phyloP scores from a whole-genome alignment of 2,797 vertebrate genomes.

The Morus bassanus region DNA sequence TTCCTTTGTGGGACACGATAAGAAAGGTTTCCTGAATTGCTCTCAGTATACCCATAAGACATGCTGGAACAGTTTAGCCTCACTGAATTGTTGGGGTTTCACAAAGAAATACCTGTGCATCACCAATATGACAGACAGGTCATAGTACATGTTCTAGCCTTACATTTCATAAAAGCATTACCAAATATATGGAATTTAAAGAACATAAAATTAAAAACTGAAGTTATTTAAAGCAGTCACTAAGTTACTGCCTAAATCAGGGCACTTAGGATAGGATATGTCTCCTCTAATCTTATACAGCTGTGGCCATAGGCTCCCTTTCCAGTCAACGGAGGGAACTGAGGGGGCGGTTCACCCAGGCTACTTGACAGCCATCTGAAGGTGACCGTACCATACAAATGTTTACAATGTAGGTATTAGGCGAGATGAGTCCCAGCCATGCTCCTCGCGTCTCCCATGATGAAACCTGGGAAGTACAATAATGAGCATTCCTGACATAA shows the following conservation, averaged over 20 bases:
- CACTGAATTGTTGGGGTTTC: background rate
- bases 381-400: background rate
- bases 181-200: background rate
- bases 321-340: background rate
- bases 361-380: background rate
- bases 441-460: rapidly evolving
- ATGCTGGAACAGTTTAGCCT: background rate
- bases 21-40: background rate
- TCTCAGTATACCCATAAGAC: background rate
- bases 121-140: background rate
- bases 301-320: background rate
- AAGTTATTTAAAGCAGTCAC: background rate
- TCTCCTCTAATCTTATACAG: background rate
- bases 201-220: background rate
- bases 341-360: background rate
- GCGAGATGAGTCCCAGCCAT: background rate
- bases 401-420: background rate
- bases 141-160: background rate
- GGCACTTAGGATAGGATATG: background rate
- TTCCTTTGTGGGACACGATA: background rate
- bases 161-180: background rate
- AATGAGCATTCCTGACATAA: background rate
- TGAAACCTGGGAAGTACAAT: background rate
- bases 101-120: background rate
- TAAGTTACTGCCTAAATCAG: background rate